These are phyloP conservation scores for Acrobasis consociella DNA, from an alignment of 2,888 invertebrate species.

Conservation along the genomic window DNA sequence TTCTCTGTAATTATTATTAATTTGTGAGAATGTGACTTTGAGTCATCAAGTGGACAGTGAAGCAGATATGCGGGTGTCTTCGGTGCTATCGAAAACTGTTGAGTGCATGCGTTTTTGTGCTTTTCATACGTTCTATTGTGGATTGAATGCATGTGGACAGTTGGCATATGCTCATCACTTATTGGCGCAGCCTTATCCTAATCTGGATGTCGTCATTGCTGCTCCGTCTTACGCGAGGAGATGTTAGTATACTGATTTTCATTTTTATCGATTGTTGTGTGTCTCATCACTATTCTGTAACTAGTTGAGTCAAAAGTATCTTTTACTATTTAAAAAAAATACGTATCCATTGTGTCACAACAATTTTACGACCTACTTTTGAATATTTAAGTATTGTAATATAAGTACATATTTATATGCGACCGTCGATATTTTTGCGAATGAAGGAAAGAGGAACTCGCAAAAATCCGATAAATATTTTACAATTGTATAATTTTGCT, in stretches of 20 bases:
- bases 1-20: conserved; percentile 25
- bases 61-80: conserved; percentile 41
- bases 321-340: too few relatives aligned
- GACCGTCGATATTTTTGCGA: background rate
- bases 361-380: too few relatives aligned
- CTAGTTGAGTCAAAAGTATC: too few relatives aligned
- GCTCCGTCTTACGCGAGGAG: conserved; percentile 59
- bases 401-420: too few relatives aligned
- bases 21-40: conserved; percentile 18
- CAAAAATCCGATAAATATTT: conserved; percentile 16
- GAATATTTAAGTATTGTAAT: too few relatives aligned
- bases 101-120: conserved; percentile 64
- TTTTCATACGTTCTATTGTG: conserved; percentile 61
- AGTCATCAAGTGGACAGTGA: conserved; percentile 6
- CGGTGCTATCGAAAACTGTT: conserved; percentile 55
- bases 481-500: conserved; percentile 10
- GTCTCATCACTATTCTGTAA: background rate
- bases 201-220: conserved; percentile 62
- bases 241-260: conserved; percentile 52
- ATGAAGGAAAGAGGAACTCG: background rate
- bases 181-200: conserved; percentile 63
- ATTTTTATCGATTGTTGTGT: conserved; percentile 23
- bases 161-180: conserved; percentile 56
- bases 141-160: conserved; percentile 56
- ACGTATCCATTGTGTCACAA: too few relatives aligned